These are phyloP conservation scores for Chaenodraco wilsoni DNA, from an alignment of 2,797 vertebrate genomes.

Conservation along the genomic window DNA sequence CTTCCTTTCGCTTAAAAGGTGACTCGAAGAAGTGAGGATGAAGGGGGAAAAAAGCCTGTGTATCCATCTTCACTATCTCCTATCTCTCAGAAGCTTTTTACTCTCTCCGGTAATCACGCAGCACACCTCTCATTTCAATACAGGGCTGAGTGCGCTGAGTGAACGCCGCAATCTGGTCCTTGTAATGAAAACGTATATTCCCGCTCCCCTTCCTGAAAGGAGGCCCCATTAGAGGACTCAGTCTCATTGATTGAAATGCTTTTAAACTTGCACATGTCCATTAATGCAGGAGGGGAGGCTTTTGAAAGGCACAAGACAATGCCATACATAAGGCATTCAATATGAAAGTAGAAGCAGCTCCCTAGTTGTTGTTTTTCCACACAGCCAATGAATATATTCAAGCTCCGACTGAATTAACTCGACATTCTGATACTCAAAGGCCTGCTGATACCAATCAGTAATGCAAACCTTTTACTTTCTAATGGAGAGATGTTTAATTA, in stretches of 20 bases:
- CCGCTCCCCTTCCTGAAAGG: constrained; percentile 78
- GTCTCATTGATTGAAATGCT: constrained; percentile 85
- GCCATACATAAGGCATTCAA: constrained; percentile 51
- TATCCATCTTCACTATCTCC: constrained; percentile 56
- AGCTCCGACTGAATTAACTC: constrained; percentile 34
- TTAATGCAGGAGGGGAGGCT: constrained; percentile 71
- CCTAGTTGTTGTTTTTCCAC: constrained; percentile 21
- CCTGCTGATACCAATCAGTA: constrained; percentile 28
- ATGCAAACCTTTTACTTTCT: constrained; percentile 53
- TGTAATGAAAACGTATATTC: constrained; percentile 83
- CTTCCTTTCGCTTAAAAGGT: constrained; percentile 52
- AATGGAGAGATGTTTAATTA: constrained; percentile 57
- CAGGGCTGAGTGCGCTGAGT: constrained; percentile 67
- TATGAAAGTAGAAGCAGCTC: constrained; percentile 37
- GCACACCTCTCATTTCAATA: constrained; percentile 80
- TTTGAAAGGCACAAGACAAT: constrained; percentile 64
- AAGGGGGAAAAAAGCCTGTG: constrained; percentile 10
- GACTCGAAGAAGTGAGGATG: constrained; percentile 55
- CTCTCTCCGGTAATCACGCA: constrained; percentile 69
- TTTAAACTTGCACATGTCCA: constrained; percentile 80
- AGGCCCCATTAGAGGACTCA: constrained; percentile 80
- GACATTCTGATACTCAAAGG: constrained; percentile 25
- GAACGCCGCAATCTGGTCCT: constrained; percentile 68
- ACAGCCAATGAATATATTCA: constrained; percentile 15
- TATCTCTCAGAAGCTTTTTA: constrained; percentile 69